Evolutionary conservation across 2,113 vertebrate genomes (phyloP), one percentile per base, ranked within the genome.

Genomic region (Megalops atlanticus): DNA sequence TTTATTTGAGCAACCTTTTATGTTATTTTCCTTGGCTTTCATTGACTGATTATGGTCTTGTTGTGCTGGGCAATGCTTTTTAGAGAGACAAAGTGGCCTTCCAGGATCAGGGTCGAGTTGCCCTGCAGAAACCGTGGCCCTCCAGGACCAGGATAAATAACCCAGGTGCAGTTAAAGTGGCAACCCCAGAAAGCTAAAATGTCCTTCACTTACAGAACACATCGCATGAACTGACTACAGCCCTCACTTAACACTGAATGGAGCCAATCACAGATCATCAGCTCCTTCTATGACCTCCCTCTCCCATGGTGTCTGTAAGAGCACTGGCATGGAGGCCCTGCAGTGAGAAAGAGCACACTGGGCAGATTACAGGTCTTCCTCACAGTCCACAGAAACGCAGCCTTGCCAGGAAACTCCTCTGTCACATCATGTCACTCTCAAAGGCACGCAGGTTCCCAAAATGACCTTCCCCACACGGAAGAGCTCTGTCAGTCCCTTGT

Each of bases 61-160:
- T n/a, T n/a, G n/a, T n/a, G n/a, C n/a, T n/a, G n/a, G n/a, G n/a
- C n/a, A n/a, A n/a, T n/a, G n/a, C n/a, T n/a, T n/a, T n/a, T n/a
- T n/a, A n/a, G n/a, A n/a, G n/a, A n/a, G n/a, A n/a, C n/a, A n/a
- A n/a, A n/a, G n/a, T n/a, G n/a, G n/a, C n/a, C n/a, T n/a, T n/a
- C n/a, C n/a, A n/a, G n/a, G n/a, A n/a, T n/a, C n/a, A n/a, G n/a
- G n/a, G n/a, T n/a, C n/a, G n/a, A n/a, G n/a, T n/a, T n/a, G n/a
- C n/a, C n/a, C n/a, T n/a, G n/a, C n/a, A n/a, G 74, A 76, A 68
- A 40, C 76, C 11, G 36, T 14, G 33, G 54, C 58, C 52, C 58
- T n/a, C n/a, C 49, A 79, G 43, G 12, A 38, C 40, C 77, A 45
- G 64, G 77, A 35, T 64, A 79, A n/a, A 79, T 71, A 33, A 27